Percentiles rank a stretch among this genome's conserved stretches.
phyloP scores from a whole-genome alignment of 2,113 vertebrate species.

The Ochotona princeps region DNA sequence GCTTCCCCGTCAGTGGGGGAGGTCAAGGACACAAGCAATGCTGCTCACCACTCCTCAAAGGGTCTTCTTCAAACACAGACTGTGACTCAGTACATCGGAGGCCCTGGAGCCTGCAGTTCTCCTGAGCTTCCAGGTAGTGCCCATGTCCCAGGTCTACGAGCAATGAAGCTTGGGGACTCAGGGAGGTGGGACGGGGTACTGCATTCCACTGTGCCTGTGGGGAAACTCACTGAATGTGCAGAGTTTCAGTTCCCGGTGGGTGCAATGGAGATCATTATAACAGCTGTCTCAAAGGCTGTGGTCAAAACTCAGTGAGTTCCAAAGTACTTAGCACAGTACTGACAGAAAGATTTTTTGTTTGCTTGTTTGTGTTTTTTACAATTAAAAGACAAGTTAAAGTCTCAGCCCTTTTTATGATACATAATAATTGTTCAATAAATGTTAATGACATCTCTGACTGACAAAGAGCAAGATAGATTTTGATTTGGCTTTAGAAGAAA shows the following conservation, averaged over 20 bases:
- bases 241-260: not conserved
- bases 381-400: not conserved
- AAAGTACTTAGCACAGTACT: not conserved
- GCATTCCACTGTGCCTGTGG: not conserved
- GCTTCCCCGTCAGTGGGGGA: not conserved
- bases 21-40: too few species aligned
- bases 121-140: too few species aligned
- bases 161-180: too few species aligned
- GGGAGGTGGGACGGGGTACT: not conserved
- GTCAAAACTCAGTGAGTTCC: not conserved
- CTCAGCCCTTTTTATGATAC: not conserved
- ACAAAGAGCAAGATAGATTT: not conserved
- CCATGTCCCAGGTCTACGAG: not conserved
- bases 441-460: not conserved
- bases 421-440: not conserved
- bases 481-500: not conserved
- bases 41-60: not conserved
- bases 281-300: not conserved
- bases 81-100: not conserved
- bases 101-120: not conserved
- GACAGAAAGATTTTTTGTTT: not conserved
- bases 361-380: not conserved
- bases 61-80: not conserved
- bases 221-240: not conserved
- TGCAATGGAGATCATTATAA: not conserved